Base-by-base conservation (phyloP, 2,888 invertebrate species). In the Habrosyne pyritoides region DNA sequence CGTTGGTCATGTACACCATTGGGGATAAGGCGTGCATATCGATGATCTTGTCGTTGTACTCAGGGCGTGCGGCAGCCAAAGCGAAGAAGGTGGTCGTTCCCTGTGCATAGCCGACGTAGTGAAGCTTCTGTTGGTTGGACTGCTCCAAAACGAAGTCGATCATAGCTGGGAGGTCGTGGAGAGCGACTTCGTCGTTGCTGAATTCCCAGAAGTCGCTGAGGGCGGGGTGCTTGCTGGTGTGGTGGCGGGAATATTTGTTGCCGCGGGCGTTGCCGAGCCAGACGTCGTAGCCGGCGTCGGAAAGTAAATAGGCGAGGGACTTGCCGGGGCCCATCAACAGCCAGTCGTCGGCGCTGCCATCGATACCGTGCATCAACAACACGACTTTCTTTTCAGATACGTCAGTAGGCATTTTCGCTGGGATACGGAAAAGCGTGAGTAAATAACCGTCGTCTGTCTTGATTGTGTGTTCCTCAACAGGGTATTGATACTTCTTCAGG, bases 331-430 rank as follows among this genome's bases (percentile, higher is more conserved):
- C 94, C 79, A 95, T 94, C 60, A 95, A 84, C 3, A 96, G 86
- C 94, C 95, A 97, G 77, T 95, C 94, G 26, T 94, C 93, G 0
- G 96, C 94, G 63, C 94, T 94, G 48, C 94, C 94, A n/a, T 95
- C 78, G 2, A 97, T 79, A 5, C 96, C 95, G 75, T 95, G 95
- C 85, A 94, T 89, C 42, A 95, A 66, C 58, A 95, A 86, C 0
- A 93, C 93, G 1, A 90, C 91, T 6, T 91, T 92, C 53, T 75
- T 80, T 47, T 76, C 75, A 54, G 67, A 69, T 28, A 71, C 71
- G 53, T 79, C 77, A n/a, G 64, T 66, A 14, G 69, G 58, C 36
- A 75, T 69, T 63, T 79, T 82, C n/a, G 85, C 72, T n/a, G 79
- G 80, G 56, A 93, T 89, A 56, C 86, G 87, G 82, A 91, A 84